Percentiles rank a stretch among this genome's conserved stretches.
These are phyloP conservation scores for Ormyrus labotus DNA, from an alignment of 2,888 invertebrate species.

Conservation along the genomic window DNA sequence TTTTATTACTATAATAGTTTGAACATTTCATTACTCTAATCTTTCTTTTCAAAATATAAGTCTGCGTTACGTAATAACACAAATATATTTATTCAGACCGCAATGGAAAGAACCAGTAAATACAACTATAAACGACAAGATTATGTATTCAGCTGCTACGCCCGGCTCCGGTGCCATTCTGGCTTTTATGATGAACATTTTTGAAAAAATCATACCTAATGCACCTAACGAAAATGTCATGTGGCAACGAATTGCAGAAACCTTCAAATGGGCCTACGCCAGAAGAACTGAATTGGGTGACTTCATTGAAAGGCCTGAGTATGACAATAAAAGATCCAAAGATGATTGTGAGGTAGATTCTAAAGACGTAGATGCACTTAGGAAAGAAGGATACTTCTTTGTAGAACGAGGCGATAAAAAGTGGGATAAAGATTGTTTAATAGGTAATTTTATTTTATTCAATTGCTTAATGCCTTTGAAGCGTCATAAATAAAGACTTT, in stretches of 20 bases:
- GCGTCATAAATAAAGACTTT: neutral
- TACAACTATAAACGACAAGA: slow-evolving; percentile 79
- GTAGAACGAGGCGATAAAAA: neutral
- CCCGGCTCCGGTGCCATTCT: slow-evolving; percentile 92
- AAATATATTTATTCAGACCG: slow-evolving; percentile 72
- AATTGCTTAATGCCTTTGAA: neutral
- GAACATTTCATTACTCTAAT: too few species aligned
- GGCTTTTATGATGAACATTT: slow-evolving; percentile 87
- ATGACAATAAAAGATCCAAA: slow-evolving; percentile 68
- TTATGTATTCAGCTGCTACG: slow-evolving; percentile 86
- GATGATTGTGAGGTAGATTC: slow-evolving; percentile 1
- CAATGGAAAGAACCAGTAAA: slow-evolving; percentile 82
- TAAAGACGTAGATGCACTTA: neutral
- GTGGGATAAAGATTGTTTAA: slow-evolving; percentile 45
- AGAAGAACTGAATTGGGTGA: slow-evolving; percentile 91
- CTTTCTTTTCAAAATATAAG: too few species aligned
- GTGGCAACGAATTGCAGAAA: slow-evolving; percentile 89
- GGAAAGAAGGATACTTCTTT: slow-evolving; percentile 2
- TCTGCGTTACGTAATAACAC: too few species aligned
- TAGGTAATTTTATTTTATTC: slow-evolving; percentile 15
- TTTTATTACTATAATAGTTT: too few species aligned
- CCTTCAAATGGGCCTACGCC: slow-evolving; percentile 94
- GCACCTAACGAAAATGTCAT: slow-evolving; percentile 66
- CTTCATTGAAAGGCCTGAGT: slow-evolving; percentile 73
- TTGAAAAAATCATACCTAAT: slow-evolving; percentile 79